Base-by-base conservation (phyloP, 2,888 invertebrate genomes). In the Oscheius sp. region DNA sequence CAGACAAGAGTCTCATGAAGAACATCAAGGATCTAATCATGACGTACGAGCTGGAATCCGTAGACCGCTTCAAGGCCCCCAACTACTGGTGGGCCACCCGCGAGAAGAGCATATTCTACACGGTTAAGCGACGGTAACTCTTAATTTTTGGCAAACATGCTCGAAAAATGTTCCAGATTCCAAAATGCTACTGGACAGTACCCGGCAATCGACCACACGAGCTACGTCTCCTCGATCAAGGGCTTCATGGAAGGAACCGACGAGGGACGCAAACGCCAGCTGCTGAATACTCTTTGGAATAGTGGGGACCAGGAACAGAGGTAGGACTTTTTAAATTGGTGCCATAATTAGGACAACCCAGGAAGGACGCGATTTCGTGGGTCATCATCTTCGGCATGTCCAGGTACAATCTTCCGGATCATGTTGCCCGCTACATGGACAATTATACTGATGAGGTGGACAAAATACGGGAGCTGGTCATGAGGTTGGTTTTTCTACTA, bases 311-410 rank as follows among this genome's bases (percentile, higher is more conserved):
- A 10, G 2, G 60, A 33, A 2, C 60, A 35, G 10, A 33, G 60
- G 60, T 60, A 11, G 5, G 13, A 29, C 3, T 57, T 57, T 29
- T 53, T 53, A 0, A 21, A 4, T 53, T 53, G 53, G 0, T 53
- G 53, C 3, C 29, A 9, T 21, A 53, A 53, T 4, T 13, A 53
- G 11, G n/a, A 53, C 10, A 53, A 57, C 59, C 2, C 48, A 73
- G 65, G 11, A 33, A 65, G 0, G 73, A 73, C 35, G 65, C 73
- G 3, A 33, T 73, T 13, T 9, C 65, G 13, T 73, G 73, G 73
- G 57, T 65, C 32, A 1, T 51, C 10, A 50, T 47, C 29, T 66
- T 65, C n/a, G 42, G 55, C 2, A 11, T 63, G 4, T 33, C 32
- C 5, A 21, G 13, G 1, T 47, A 9, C 37, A 37, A 55, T 35